Percentiles rank a stretch among this genome's conserved stretches.
Evolutionary conservation across 2,888 invertebrate genomes (phyloP).

Genomic region (Embidobia sp.): DNA sequence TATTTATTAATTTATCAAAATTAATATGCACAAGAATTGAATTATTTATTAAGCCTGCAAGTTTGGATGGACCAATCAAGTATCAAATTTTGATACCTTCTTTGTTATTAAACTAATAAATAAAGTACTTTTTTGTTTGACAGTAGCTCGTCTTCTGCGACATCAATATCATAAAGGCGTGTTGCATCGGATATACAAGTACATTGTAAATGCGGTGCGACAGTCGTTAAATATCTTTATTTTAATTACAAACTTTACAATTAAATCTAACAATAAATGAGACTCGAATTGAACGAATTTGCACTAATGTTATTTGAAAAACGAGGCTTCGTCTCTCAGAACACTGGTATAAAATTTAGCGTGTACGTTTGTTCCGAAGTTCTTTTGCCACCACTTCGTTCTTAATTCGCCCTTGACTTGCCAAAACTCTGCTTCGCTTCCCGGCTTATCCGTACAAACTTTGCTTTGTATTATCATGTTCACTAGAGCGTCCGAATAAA

Average conservation of each 20-base stretch:
- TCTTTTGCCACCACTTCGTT: neutral
- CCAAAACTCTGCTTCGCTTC: no score
- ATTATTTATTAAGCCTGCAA: no score
- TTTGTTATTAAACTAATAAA: no score
- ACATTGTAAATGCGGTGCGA: conserved; percentile 48
- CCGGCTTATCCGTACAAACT: no score
- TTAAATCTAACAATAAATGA: conserved; percentile 41
- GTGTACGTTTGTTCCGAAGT: conserved; percentile 34
- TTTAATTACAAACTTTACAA: conserved; percentile 57
- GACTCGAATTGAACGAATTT: conserved; percentile 23
- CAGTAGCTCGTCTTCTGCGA: conserved; percentile 24
- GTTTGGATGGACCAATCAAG: no score
- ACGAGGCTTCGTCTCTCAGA: conserved; percentile 12
- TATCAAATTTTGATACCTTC: no score
- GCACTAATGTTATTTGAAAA: conserved; percentile 3
- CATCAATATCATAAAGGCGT: conserved; percentile 22
- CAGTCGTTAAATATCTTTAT: conserved; percentile 42
- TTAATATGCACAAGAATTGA: no score
- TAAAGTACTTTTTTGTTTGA: conserved; percentile 21
- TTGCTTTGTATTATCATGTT: conserved; percentile 19
- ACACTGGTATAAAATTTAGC: conserved; percentile 46
- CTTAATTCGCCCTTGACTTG: no score
- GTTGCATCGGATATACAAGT: conserved; percentile 42
- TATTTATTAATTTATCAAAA: no score
- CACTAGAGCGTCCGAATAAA: conserved; percentile 50